Evolutionary conservation across 2,888 invertebrate species (phyloP), one percentile per base, ranked within the genome.

Genomic region (Antitype chi): DNA sequence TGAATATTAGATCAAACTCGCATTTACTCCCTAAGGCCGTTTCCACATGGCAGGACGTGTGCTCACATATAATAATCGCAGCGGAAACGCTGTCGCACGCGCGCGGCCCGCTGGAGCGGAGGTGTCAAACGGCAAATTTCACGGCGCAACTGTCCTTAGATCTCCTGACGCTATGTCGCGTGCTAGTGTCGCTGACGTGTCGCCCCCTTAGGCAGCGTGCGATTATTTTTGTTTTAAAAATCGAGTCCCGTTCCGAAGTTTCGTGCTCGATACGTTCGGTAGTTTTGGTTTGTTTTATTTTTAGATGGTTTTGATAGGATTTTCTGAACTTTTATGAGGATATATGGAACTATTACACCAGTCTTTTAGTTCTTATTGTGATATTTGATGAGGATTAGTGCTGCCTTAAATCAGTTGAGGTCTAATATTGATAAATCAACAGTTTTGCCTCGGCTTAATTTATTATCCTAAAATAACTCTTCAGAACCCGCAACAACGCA

Each of bases 41-140:
- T 89, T 90, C 87, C 89, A 90, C 89, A 87, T 89, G 85, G 87
- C 80, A 75, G 84, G 84, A 81, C 88, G 88, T 88, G 87, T 87
- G 89, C 85, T 90, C 89, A 88, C 87, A 90, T 88, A 84, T 82
- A 91, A 91, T 90, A 91, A 93, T 93, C 92, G 91, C 90, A 91
- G 88, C 91, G 91, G 90, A 93, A 93, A 91, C 90, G 89, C 85
- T 89, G 90, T 90, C 89, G 88, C 89, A 88, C 86, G 89, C 90
- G 88, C 80, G 80, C 89, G 85, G 89, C 85, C 86, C 91, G 92
- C 75, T 91, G 90, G 89, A 94, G 94, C 94, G 91, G 77, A 92
- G 93, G 93, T 94, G 94, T 94, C 94, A 94, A 92, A 93, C 93
- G 94, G 92, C 93, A 94, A 93, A 94, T 93, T 93, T 94, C 93